Percentiles rank a stretch among this genome's conserved stretches.
Evolutionary conservation across 64 coral and sea anemone genomes (phyloP).

Genomic region (Dendrophyllia cribrosa): DNA sequence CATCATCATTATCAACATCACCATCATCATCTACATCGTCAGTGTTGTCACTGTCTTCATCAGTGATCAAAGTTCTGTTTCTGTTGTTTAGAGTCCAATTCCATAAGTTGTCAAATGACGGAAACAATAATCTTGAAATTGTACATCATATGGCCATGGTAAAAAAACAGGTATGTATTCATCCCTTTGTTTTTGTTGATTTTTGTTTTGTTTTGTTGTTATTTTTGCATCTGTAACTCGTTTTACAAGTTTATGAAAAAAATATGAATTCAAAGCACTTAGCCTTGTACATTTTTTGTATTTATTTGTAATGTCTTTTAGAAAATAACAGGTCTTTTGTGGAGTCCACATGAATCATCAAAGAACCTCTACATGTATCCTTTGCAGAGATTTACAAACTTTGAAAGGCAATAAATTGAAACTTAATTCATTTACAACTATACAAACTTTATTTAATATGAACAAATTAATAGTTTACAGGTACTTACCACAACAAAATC

Average conservation of each 20-base stretch:
- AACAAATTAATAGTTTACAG: too few relatives aligned
- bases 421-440: too few relatives aligned
- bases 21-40: too few relatives aligned
- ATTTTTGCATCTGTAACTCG: not conserved
- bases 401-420: too few relatives aligned
- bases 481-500: too few relatives aligned
- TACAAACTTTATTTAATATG: too few relatives aligned
- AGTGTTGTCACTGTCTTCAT: too few relatives aligned
- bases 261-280: not conserved
- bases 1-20: too few relatives aligned
- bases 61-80: not conserved
- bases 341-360: slow-evolving; percentile 83
- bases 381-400: not conserved
- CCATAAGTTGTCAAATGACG: slow-evolving; percentile 65
- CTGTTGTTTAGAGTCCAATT: slow-evolving; percentile 58
- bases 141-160: slow-evolving; percentile 64
- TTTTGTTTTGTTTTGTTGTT: not conserved
- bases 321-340: slow-evolving; percentile 74
- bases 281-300: not conserved
- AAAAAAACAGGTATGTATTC: slow-evolving; percentile 62
- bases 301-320: not conserved
- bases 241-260: too few relatives aligned
- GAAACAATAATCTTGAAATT: slow-evolving; percentile 48
- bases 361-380: slow-evolving; percentile 84
- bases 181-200: not conserved